phyloP scores from a whole-genome alignment of 1,140 invertebrate species.

The Drosophila nigrodunni region DNA sequence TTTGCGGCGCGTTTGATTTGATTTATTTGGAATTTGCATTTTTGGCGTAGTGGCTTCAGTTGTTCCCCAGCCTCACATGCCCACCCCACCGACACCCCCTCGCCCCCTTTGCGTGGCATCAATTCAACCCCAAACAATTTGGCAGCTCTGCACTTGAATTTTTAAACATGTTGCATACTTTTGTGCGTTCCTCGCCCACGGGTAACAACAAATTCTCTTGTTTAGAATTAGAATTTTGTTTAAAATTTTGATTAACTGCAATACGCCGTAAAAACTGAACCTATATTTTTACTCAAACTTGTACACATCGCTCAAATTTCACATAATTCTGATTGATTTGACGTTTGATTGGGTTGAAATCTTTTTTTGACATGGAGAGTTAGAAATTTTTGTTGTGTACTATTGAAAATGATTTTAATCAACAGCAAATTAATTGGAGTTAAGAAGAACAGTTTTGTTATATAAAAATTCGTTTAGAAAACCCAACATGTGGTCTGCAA shows the following conservation, averaged over 20 bases:
- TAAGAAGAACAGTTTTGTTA: too few species aligned
- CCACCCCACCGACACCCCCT: too few species aligned
- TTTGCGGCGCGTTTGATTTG: conserved; percentile 75
- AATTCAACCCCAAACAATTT: conserved; percentile 5
- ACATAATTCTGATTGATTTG: too few species aligned
- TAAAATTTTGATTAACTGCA: conserved; percentile 63
- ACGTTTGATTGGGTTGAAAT: too few species aligned
- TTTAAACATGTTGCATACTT: conserved; percentile 79
- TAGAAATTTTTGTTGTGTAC: too few species aligned
- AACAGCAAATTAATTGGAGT: too few species aligned
- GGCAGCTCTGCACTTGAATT: conserved; percentile 59
- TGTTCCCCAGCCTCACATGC: too few species aligned
- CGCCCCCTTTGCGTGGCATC: not conserved
- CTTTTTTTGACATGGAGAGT: too few species aligned
- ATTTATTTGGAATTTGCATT: conserved; percentile 82
- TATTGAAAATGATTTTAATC: too few species aligned
- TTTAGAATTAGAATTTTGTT: conserved; percentile 4
- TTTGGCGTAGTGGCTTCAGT: conserved; percentile 44
- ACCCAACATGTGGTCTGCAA: too few species aligned
- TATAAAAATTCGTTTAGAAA: too few species aligned
- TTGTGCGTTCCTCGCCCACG: conserved; percentile 52
- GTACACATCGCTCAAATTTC: not conserved
- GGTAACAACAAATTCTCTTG: not conserved
- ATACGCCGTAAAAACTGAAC: not conserved
- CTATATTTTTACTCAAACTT: not conserved